A percentile compares a stretch with the other conserved stretches of the same genome.
phyloP scores from a whole-genome alignment of 2,888 invertebrate genomes.

The Kryphioiulus occultus region DNA sequence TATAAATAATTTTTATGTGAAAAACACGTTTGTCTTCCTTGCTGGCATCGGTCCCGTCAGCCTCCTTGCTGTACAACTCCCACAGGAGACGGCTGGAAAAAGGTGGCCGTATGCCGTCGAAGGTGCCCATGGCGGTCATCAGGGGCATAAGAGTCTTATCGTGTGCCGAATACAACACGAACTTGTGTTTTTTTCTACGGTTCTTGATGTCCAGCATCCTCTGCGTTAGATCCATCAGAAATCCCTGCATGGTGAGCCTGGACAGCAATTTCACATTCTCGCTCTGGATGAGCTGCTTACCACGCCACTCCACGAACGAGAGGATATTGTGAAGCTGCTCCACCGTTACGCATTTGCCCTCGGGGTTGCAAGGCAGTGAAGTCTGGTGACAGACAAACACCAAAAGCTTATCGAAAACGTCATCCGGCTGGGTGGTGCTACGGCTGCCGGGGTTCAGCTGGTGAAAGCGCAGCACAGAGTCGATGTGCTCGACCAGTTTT shows the following conservation, averaged over 20 bases:
- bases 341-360: constrained; percentile 66
- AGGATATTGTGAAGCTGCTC: constrained; percentile 81
- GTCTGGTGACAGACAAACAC: constrained; percentile 87
- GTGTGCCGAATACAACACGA: constrained; percentile 87
- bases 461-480: constrained; percentile 53
- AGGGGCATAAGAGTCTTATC: constrained; percentile 89
- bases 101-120: constrained; percentile 71
- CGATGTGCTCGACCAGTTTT: constrained; percentile 69
- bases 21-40: constrained; percentile 68
- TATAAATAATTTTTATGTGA: constrained; percentile 82
- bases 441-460: constrained; percentile 50
- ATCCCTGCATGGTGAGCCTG: constrained; percentile 79
- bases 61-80: constrained; percentile 78
- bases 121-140: constrained; percentile 78
- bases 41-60: background rate
- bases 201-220: constrained; percentile 74
- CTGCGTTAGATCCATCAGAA: constrained; percentile 80
- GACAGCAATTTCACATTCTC: constrained; percentile 67
- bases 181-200: constrained; percentile 69
- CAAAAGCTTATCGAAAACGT: constrained; percentile 80
- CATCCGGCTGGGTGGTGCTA: constrained; percentile 66
- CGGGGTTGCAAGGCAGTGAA: constrained; percentile 74
- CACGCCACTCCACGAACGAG: constrained; percentile 82
- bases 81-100: constrained; percentile 88
- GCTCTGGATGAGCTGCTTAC: constrained; percentile 67